Percentiles rank a stretch among this genome's conserved stretches.
Conservation (phyloP, 2,888 invertebrate species). For the Invenusta paracnida region DNA sequence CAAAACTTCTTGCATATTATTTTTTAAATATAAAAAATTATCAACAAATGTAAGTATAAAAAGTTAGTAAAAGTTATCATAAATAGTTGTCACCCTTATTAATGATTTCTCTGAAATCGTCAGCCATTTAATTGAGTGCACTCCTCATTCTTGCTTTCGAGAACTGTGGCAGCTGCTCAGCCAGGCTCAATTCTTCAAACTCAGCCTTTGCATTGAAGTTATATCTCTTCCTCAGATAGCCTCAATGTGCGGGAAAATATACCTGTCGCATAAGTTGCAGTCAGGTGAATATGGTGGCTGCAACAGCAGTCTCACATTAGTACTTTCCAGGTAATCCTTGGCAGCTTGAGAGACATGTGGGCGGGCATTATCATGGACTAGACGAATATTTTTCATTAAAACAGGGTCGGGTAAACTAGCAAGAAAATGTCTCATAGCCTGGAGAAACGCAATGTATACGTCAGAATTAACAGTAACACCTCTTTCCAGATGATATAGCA, state of each 20-base stretch:
- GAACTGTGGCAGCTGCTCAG: not conserved
- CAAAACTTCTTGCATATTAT: not conserved
- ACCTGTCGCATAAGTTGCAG: not conserved
- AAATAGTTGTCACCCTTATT: not conserved
- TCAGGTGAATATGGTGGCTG: not conserved
- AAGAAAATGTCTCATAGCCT: slow-evolving; percentile 8
- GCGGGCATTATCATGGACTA: not conserved
- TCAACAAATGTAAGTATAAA: not conserved
- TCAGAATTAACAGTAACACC: slow-evolving; percentile 11
- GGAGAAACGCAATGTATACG: not conserved
- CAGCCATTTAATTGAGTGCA: not conserved
- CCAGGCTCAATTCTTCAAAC: not conserved
- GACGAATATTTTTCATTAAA: slow-evolving; percentile 7
- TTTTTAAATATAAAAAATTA: not conserved
- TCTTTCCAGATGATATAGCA: slow-evolving; percentile 3
- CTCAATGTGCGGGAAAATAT: not conserved
- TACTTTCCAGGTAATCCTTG: not conserved
- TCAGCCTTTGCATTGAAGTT: not conserved
- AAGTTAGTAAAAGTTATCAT: not conserved
- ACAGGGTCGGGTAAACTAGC: slow-evolving; percentile 1
- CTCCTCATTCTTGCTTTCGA: not conserved
- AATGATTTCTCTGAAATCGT: not conserved
- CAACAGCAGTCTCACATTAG: not conserved
- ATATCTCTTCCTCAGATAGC: not conserved
- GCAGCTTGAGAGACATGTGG: slow-evolving; percentile 11